phyloP scores from a whole-genome alignment of 2,113 vertebrate species.

The Pangasianodon hypophthalmus region DNA sequence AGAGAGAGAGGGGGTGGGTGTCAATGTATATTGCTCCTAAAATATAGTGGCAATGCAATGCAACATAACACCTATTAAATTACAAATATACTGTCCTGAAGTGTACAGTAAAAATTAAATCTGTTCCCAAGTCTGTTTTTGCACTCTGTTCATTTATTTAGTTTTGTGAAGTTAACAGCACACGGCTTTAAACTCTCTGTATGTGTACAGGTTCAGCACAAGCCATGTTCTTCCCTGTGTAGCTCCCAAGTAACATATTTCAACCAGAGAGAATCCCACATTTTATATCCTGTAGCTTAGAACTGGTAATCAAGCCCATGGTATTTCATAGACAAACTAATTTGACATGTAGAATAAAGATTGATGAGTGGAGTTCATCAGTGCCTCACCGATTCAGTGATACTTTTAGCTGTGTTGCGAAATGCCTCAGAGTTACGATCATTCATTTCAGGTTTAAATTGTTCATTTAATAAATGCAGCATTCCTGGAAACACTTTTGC shows the following conservation, averaged over 20 bases:
- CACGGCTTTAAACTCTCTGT: neutral
- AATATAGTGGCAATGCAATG: neutral
- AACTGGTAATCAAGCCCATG: neutral
- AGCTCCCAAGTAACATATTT: neutral
- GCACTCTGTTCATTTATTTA: neutral
- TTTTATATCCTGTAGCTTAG: neutral
- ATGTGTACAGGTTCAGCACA: neutral
- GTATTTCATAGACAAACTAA: neutral
- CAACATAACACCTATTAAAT: neutral
- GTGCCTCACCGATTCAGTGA: slow-evolving; percentile 64
- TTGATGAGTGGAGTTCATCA: neutral
- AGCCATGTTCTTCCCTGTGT: neutral
- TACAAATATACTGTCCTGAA: neutral
- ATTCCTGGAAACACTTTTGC: slow-evolving; percentile 71
- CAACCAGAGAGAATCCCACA: neutral
- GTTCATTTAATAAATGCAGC: slow-evolving; percentile 57
- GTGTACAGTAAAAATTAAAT: neutral
- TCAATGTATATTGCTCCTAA: neutral
- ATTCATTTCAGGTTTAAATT: slow-evolving; percentile 60
- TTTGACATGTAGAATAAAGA: neutral
- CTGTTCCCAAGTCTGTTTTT: neutral
- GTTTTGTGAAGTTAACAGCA: neutral
- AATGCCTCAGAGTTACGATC: slow-evolving; percentile 63
- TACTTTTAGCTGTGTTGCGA: neutral
- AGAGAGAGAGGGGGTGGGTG: neutral